These are phyloP conservation scores for Syrphus vitripennis DNA, from an alignment of 2,888 invertebrate species.

Conservation along the genomic window DNA sequence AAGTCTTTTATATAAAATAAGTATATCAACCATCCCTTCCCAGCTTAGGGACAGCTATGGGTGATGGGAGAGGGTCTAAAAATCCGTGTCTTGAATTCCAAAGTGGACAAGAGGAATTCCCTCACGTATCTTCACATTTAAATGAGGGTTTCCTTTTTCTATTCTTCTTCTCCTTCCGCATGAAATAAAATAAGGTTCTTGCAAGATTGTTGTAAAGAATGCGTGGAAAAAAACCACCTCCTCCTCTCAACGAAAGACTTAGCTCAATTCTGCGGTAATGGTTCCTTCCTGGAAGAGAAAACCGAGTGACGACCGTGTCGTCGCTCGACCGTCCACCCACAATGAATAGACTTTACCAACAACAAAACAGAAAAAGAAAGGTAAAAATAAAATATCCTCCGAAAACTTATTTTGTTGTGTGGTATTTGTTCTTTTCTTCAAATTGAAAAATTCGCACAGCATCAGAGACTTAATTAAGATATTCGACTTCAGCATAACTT, in stretches of 20 bases:
- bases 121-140: slow-evolving; percentile 35
- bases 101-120: slow-evolving; percentile 62
- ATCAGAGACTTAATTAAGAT: slow-evolving; percentile 70
- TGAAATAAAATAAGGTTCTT: slow-evolving; percentile 15
- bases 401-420: slow-evolving; percentile 35
- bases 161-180: background rate
- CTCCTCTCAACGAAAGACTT: background rate
- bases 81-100: slow-evolving; percentile 66
- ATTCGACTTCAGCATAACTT: slow-evolving; percentile 40
- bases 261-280: slow-evolving; percentile 31
- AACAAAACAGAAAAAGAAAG: background rate
- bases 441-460: slow-evolving; percentile 62
- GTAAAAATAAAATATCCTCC: slow-evolving; percentile 9
- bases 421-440: slow-evolving; percentile 36
- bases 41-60: background rate
- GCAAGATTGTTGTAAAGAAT: slow-evolving; percentile 49
- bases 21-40: background rate
- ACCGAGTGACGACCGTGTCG: slow-evolving; percentile 15
- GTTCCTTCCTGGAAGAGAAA: slow-evolving; percentile 27
- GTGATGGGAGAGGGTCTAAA: background rate
- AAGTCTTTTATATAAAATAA: background rate
- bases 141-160: slow-evolving; percentile 7
- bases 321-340: background rate
- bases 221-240: slow-evolving; percentile 32
- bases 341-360: background rate